Evolutionary conservation across 2,888 invertebrate species (phyloP).

Genomic region (Mesoligia furuncula): DNA sequence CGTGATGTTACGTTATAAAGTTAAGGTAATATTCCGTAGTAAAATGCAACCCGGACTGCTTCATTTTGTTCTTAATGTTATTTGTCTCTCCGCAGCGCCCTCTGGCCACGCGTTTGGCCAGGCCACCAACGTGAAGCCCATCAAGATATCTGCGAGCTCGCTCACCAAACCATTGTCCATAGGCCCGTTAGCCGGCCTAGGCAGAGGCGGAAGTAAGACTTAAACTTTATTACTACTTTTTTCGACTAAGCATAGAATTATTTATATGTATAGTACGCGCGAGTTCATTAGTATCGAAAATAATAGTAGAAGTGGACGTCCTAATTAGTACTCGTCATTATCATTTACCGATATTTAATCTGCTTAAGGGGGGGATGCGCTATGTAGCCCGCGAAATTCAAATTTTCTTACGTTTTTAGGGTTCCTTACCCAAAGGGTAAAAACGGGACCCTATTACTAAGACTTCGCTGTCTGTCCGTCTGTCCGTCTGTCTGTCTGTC

Average conservation of each 20-base stretch:
- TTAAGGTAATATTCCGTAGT: not conserved
- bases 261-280: not conserved
- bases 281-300: not conserved
- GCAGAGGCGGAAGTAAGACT: conserved; percentile 68
- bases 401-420: too few relatives aligned
- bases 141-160: conserved; percentile 84
- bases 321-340: too few relatives aligned
- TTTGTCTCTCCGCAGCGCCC: conserved; percentile 73
- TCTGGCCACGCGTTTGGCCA: conserved; percentile 87
- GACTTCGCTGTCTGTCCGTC: too few relatives aligned
- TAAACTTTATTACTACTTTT: not conserved
- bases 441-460: too few relatives aligned
- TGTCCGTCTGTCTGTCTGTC: too few relatives aligned
- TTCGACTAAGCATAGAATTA: not conserved
- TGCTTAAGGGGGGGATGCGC: too few relatives aligned
- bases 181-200: conserved; percentile 58
- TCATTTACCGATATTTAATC: too few relatives aligned
- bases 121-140: conserved; percentile 82
- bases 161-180: conserved; percentile 81
- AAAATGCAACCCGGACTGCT: not conserved
- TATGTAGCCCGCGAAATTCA: too few relatives aligned
- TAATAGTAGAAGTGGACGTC: not conserved
- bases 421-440: too few relatives aligned
- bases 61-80: not conserved
- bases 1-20: not conserved